These are phyloP conservation scores for Kryphioiulus occultus DNA, from an alignment of 2,888 invertebrate genomes.

Conservation along the genomic window DNA sequence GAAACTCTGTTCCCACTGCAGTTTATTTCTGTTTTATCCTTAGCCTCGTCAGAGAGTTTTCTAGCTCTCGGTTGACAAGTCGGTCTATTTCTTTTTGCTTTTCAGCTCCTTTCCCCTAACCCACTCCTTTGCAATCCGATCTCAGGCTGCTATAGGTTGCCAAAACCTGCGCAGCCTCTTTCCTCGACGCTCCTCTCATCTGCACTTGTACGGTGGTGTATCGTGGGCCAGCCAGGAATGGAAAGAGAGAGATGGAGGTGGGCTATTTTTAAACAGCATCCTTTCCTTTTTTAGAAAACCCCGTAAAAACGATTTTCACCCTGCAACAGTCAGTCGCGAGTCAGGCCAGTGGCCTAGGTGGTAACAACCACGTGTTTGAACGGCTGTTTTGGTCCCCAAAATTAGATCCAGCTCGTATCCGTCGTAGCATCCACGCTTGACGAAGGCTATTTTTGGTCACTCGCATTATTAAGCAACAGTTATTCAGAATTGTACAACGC, in stretches of 20 bases:
- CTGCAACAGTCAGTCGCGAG: background rate
- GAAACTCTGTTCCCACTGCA: background rate
- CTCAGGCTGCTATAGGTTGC: background rate
- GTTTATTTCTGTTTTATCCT: background rate
- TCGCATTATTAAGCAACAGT: no score
- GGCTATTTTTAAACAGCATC: background rate
- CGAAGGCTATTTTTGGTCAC: no score
- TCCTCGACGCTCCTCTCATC: background rate
- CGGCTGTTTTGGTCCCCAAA: background rate
- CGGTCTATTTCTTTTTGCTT: background rate
- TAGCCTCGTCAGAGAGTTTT: background rate
- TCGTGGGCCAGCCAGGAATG: conserved; percentile 4
- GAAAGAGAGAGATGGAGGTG: background rate
- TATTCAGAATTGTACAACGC: no score
- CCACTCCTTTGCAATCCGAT: background rate
- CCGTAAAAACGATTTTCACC: background rate
- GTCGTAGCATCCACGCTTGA: no score
- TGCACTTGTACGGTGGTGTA: conserved; percentile 13
- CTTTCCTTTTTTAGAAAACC: background rate
- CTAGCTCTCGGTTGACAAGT: background rate
- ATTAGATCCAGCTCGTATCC: background rate
- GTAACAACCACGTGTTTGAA: conserved; percentile 40
- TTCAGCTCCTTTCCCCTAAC: background rate
- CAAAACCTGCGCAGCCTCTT: background rate
- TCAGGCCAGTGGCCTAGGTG: conserved; percentile 37